Evolutionary conservation across 1,140 invertebrate species (phyloP), one percentile per base, ranked within the genome.

Genomic region (Schlechtendalia chinensis): DNA sequence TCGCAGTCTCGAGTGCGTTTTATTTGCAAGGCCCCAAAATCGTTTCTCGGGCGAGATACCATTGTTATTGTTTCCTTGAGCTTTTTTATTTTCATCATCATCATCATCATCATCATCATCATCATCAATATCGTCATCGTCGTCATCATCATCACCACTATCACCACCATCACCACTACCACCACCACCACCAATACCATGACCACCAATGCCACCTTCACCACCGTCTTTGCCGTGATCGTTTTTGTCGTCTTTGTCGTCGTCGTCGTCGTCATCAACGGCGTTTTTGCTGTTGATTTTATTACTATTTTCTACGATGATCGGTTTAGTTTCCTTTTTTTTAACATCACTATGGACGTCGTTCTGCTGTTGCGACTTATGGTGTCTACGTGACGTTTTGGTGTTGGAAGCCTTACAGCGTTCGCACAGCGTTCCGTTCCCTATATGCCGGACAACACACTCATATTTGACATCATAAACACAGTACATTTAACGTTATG

Each of bases 361-460:
- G 22, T 63, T 63, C 27, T 39, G 58, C 45, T 61, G 75, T 79
- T 79, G 75, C 17, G 58, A 29, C 45, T 79, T 79, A 63, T 63
- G 58, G n/a, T 79, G 75, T 63, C 58, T 61, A 47, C 75, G 75
- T 50, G 61, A 79, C 56, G 75, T 39, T 79, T 63, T 79, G 56
- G 58, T 79, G 39, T 63, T 61, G 32, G 75, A 79, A 58, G 75
- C 75, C 56, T 79, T 79, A 63, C 75, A 79, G 75, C 75, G 75
- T 59, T 79, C 75, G 56, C 75, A 79, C 75, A 79, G 22, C 39
- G 75, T 79, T 59, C 56, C 56, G 47, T 79, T 79, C 75, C 75
- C 75, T 79, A 79, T 47, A 79, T 63, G 17, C 58, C 75, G 56
- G 54, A 61, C 22, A 79, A 61, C 56, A 79, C 75, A 47, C 75